Base-by-base conservation (phyloP, 30 jellyfish, hydroid and myxozoan species). In the Pseudorhiza aurosa region DNA sequence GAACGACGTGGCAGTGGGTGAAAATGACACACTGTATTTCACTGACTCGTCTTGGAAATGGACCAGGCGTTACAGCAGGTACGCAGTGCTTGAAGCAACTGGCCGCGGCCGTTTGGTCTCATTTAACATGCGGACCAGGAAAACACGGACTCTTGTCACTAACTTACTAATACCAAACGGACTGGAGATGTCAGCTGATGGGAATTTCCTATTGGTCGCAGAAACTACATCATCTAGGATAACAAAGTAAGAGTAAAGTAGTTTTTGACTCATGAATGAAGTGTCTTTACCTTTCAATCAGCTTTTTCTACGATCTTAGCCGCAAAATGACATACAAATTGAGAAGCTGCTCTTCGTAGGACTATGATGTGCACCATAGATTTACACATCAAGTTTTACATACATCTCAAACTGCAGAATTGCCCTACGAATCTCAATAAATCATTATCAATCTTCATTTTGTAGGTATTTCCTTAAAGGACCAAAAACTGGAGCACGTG, bases 1-100 rank as follows among this genome's bases (percentile, higher is more conserved):
- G 50, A 89, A 80, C 46, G 92, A 80, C 32, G 78, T 89, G 0
- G 59, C 72, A 1, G 68, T 89, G 27, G 86, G 91, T n/a, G 73
- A 88, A 30, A 67, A 65, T 56, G 82, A 57, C 51, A 63, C 64
- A 46, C 55, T 81, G 8, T 89, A 81, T 73, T 89, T 89, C 68
- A 89, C 97, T 0, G 97, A 80, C 77, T 80, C 97, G 30, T 69
- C 93, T 51, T 89, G 95, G 95, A 82, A 77, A 37, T 81, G 97
- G 95, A 35, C 42, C 9, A 58, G 95, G 12, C 59, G 82, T 8
- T 68, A 69, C 28, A 65, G 63, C 65, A 60, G 95, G 31, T 88
- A 77, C 55, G 73, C 85, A 19, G 70, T 88, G 29, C 80, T 88
- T 9, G 97, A 88, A 62, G 97, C 94, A 4, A 92, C 95, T 80